Percentiles rank a stretch among this genome's conserved stretches.
Evolutionary conservation across 2,888 invertebrate species (phyloP).

Genomic region (Andrena dorsata): DNA sequence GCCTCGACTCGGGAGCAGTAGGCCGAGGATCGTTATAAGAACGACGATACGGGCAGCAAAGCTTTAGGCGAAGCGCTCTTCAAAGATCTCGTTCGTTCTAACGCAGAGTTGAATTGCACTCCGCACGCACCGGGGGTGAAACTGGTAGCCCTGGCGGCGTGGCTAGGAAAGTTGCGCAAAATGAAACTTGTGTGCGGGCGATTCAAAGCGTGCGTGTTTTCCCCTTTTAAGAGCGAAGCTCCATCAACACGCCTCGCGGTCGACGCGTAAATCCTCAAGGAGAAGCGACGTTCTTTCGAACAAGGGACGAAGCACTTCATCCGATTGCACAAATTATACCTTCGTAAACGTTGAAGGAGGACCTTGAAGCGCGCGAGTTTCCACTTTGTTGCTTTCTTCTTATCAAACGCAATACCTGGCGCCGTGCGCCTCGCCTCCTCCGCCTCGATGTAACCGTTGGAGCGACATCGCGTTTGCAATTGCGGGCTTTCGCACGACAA

Average conservation of each 20-base stretch:
- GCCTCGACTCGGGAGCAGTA: slow-evolving; percentile 10
- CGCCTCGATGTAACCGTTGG: slow-evolving; percentile 53
- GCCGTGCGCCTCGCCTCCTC: background rate
- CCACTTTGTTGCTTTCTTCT: slow-evolving; percentile 5
- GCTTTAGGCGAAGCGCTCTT: slow-evolving; percentile 15
- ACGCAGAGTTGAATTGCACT: slow-evolving; percentile 14
- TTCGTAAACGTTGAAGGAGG: slow-evolving; percentile 66
- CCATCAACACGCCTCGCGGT: background rate
- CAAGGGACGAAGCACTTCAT: slow-evolving; percentile 51
- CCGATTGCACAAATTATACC: slow-evolving; percentile 68
- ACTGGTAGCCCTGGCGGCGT: background rate
- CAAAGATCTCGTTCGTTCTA: slow-evolving; percentile 43
- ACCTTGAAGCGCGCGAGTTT: slow-evolving; percentile 43
- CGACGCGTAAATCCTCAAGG: slow-evolving; percentile 32
- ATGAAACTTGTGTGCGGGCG: slow-evolving; percentile 8
- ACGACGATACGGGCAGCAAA: slow-evolving; percentile 17
- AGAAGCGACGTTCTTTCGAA: slow-evolving; percentile 16
- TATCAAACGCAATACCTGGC: background rate
- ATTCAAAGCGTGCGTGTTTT: slow-evolving; percentile 28
- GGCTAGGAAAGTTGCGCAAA: slow-evolving; percentile 27
- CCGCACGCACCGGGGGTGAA: slow-evolving; percentile 9
- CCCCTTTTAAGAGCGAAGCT: background rate
- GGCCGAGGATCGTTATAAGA: slow-evolving; percentile 53
- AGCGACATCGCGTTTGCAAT: slow-evolving; percentile 57
- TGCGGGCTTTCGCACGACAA: slow-evolving; percentile 9